These are phyloP conservation scores for Hemiscyllium ocellatum DNA, from an alignment of 2,113 vertebrate genomes.

Conservation along the genomic window DNA sequence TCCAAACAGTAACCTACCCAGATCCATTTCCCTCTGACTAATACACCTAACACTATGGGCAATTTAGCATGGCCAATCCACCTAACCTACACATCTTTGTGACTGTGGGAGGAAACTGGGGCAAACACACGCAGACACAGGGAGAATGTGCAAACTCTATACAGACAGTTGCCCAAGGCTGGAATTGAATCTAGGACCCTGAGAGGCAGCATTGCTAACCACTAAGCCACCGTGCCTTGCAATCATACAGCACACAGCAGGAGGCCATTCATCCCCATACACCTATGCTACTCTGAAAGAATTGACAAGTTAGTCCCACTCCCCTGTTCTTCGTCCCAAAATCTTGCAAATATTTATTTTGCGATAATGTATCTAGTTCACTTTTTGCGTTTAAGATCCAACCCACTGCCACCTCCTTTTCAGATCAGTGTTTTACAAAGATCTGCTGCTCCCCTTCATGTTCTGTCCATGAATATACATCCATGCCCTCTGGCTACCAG, in stretches of 20 bases:
- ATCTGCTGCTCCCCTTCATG: not conserved
- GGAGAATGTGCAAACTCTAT: too few relatives aligned
- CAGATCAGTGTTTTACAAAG: not conserved
- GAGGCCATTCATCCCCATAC: not conserved
- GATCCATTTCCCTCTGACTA: too few relatives aligned
- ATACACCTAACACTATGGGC: too few relatives aligned
- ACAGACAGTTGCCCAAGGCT: too few relatives aligned
- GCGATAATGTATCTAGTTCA: not conserved
- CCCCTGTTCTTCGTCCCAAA: not conserved
- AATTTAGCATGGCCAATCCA: too few relatives aligned
- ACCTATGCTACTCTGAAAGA: not conserved
- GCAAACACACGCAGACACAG: too few relatives aligned
- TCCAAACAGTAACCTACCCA: too few relatives aligned
- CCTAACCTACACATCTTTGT: too few relatives aligned
- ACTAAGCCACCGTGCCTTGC: too few relatives aligned
- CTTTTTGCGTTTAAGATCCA: not conserved
- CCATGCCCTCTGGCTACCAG: not conserved
- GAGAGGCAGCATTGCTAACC: too few relatives aligned
- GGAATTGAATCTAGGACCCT: too few relatives aligned
- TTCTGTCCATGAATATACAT: not conserved
- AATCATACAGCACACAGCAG: not conserved
- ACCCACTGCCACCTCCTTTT: not conserved
- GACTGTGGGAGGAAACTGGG: too few relatives aligned
- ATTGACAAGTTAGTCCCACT: not conserved
- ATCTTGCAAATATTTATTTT: not conserved